Evolutionary conservation across 2,797 vertebrate species (phyloP), one percentile per base, ranked within the genome.

Genomic region (Gambelia wislizenii): DNA sequence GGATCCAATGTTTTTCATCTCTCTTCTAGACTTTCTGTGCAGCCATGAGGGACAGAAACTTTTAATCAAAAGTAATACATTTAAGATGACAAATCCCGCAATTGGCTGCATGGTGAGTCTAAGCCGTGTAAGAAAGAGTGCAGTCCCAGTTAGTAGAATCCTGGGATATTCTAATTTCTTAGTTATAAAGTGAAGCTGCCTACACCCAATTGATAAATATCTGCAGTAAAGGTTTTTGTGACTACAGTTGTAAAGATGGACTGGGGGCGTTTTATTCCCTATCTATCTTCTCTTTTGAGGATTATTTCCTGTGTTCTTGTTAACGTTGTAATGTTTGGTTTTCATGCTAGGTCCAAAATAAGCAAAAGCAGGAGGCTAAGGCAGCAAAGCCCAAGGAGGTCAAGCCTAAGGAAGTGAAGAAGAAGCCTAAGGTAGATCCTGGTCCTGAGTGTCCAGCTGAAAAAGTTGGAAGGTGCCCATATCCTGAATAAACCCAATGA

Each of bases 311-410:
- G 22, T 75, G 6, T 84, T 54, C 49, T 78, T 25, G 18, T 7
- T 67, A 49, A 10, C 2, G 39, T 39, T 82, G 54, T 83, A 64
- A 49, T 85, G 42, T 8, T 85, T 80, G 10, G 1, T 80, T 85
- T 95, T 77, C 82, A 79, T 86, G 92, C 87, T 91, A 99, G 99
- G 98, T 98, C 89, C 98, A 98, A 97, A 98, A 98, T 96, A 99
- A 98, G 95, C 97, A 97, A 94, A 98, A 97, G 93, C 98, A 98
- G 91, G 98, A 99, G 79, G 95, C 97, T 47, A 99, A 99, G 95
- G 95, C 92, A 42, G 97, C 97, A 93, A 98, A 98, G 88, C 95
- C 96, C 12, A 99, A 98, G 97, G 98, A 96, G 82, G 93, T 85
- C 0, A 6, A 88, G 95, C 8, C 79, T 64, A 88, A 88, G 44